Conservation (phyloP, 2,113 vertebrate genomes). For the Craseonycteris thonglongyai region DNA sequence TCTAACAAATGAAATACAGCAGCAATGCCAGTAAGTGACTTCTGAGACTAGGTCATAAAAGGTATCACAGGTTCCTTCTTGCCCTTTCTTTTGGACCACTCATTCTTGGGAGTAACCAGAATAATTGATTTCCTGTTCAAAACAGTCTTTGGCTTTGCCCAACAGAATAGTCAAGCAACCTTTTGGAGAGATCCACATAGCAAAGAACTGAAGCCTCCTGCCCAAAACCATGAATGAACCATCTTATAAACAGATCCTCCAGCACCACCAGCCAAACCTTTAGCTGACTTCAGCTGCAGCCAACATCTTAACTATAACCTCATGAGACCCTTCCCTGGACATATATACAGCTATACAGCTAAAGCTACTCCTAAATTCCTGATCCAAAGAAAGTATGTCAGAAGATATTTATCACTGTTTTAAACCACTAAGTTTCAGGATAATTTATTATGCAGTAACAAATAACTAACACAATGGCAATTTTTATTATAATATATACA, state of each 20-base stretch:
- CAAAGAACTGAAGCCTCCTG: not conserved
- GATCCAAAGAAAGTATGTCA: not conserved
- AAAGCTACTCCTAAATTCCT: not conserved
- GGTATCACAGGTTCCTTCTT: not conserved
- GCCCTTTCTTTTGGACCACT: not conserved
- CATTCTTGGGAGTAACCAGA: not conserved
- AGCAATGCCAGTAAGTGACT: not conserved
- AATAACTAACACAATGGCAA: not conserved
- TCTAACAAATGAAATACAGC: not conserved
- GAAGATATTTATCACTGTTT: not conserved
- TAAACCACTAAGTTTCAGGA: not conserved
- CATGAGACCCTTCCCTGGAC: not conserved
- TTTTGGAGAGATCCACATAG: not conserved
- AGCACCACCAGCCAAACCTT: not conserved
- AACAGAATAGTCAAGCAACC: not conserved
- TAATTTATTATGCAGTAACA: not conserved
- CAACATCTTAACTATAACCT: not conserved
- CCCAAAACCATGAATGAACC: not conserved
- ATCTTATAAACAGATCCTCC: not conserved
- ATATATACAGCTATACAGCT: not conserved
- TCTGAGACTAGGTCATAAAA: not conserved
- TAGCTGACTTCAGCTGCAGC: not conserved
- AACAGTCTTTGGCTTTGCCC: not conserved
- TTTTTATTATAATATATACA: not conserved
- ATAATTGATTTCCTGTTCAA: not conserved